These are phyloP conservation scores for Sesia apiformis DNA, from an alignment of 2,888 invertebrate genomes.

Conservation along the genomic window DNA sequence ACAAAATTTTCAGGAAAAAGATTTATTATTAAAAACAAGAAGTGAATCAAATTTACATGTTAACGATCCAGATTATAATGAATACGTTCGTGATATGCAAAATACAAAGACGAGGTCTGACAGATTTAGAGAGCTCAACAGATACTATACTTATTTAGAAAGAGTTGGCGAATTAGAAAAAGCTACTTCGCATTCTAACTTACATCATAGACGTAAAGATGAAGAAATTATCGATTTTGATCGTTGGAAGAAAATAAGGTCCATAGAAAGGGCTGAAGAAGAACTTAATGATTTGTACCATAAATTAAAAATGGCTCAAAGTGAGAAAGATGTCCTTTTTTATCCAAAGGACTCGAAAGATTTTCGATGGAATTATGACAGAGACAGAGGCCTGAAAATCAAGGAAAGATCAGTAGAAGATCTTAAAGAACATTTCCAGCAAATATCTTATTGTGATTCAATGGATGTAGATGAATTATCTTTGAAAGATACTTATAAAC, in stretches of 20 bases:
- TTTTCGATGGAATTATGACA: constrained; percentile 83
- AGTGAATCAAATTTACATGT: constrained; percentile 48
- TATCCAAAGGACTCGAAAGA: constrained; percentile 83
- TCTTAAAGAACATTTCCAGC: constrained; percentile 84
- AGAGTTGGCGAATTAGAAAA: constrained; percentile 87
- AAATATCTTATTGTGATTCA: constrained; percentile 71
- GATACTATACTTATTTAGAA: constrained; percentile 89
- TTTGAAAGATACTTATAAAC: constrained; percentile 82
- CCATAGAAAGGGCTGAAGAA: constrained; percentile 86
- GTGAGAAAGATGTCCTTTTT: constrained; percentile 88
- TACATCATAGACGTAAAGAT: constrained; percentile 82
- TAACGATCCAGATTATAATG: constrained; percentile 78
- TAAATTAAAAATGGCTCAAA: constrained; percentile 85
- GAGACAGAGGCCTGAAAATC: constrained; percentile 83
- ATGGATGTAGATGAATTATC: constrained; percentile 54
- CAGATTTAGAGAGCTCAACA: constrained; percentile 87
- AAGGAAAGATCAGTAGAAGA: constrained; percentile 93
- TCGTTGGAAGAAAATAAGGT: constrained; percentile 87
- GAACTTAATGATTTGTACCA: constrained; percentile 85
- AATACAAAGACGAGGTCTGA: constrained; percentile 81
- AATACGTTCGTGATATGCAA: constrained; percentile 78
- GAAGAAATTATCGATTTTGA: constrained; percentile 91
- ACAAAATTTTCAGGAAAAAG: constrained; percentile 19
- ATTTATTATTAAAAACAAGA: constrained; percentile 30
- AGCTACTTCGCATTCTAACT: constrained; percentile 80